Percentiles rank a stretch among this genome's conserved stretches.
Conservation (phyloP, 2,888 invertebrate genomes). For the Sicus ferrugineus region DNA sequence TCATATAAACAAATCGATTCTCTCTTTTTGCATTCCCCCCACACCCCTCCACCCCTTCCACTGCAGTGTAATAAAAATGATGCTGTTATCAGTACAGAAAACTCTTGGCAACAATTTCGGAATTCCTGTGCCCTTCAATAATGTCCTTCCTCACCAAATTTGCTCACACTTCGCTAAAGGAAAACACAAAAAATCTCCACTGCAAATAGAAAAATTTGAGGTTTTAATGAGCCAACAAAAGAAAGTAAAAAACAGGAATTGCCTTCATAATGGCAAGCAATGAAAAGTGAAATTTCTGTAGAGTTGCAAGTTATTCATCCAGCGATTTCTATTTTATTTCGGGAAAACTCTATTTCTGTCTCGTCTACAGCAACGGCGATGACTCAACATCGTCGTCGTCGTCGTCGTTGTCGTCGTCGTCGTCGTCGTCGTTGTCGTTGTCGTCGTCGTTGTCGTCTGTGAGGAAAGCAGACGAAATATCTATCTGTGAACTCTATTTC, state of each 20-base stretch:
- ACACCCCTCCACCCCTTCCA: too few relatives aligned
- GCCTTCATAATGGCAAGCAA: not conserved
- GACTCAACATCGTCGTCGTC: too few relatives aligned
- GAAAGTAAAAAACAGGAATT: not conserved
- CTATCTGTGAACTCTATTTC: too few relatives aligned
- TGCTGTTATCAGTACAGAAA: not conserved
- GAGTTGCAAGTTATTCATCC: not conserved
- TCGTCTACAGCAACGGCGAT: not conserved
- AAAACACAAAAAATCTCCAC: not conserved
- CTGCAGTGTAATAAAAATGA: not conserved
- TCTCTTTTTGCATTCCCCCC: too few relatives aligned
- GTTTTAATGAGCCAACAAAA: not conserved
- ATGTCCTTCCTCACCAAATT: not conserved
- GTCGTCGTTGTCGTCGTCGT: too few relatives aligned
- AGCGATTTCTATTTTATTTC: not conserved
- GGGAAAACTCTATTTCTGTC: not conserved
- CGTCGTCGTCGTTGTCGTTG: too few relatives aligned
- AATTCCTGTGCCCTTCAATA: not conserved
- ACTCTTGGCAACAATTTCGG: not conserved
- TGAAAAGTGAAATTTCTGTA: not conserved
- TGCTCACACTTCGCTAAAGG: not conserved
- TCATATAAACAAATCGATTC: conserved; percentile 18
- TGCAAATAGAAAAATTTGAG: not conserved
- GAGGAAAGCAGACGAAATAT: too few relatives aligned
- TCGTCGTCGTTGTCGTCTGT: too few relatives aligned